Conservation (phyloP, 92 coral and sea anemone genomes). For the Heteractis magnifica region DNA sequence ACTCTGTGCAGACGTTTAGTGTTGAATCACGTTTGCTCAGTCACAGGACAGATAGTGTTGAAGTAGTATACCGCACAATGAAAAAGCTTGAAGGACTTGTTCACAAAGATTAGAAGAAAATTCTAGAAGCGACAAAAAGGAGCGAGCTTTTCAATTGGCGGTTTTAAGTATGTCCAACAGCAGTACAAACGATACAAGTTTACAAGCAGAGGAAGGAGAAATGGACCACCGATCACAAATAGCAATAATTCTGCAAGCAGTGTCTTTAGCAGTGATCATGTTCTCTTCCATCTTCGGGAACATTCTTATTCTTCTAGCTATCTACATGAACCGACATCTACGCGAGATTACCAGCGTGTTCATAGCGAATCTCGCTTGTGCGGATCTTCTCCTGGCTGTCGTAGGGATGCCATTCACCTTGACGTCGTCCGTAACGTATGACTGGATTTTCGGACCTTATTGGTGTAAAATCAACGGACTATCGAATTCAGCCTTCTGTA, state of each 20-base stretch:
- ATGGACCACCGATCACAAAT: slow-evolving; percentile 54
- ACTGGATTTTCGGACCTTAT: slow-evolving; percentile 68
- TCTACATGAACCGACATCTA: slow-evolving; percentile 61
- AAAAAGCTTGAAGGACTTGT: too few species aligned
- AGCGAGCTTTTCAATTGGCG: too few species aligned
- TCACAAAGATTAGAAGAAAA: too few species aligned
- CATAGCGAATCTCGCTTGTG: slow-evolving; percentile 81
- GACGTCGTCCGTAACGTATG: slow-evolving; percentile 71
- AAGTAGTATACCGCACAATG: too few species aligned
- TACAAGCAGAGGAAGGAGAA: not conserved
- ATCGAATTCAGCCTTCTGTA: slow-evolving; percentile 74
- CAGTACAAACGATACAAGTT: not conserved
- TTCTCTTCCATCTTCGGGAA: slow-evolving; percentile 77
- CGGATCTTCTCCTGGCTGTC: slow-evolving; percentile 72
- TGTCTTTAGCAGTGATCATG: slow-evolving; percentile 57
- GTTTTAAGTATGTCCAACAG: not conserved
- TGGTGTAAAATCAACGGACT: slow-evolving; percentile 83
- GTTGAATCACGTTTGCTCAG: too few species aligned
- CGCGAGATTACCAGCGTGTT: slow-evolving; percentile 72
- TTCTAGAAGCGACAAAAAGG: too few species aligned
- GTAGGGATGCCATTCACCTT: slow-evolving; percentile 85
- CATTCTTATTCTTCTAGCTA: slow-evolving; percentile 71
- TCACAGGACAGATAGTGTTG: too few species aligned
- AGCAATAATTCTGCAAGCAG: slow-evolving; percentile 69
- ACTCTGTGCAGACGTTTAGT: too few species aligned